Evolutionary conservation across 2,888 invertebrate genomes (phyloP), one percentile per base, ranked within the genome.

Genomic region (Rhopalosiphum nymphaeae): DNA sequence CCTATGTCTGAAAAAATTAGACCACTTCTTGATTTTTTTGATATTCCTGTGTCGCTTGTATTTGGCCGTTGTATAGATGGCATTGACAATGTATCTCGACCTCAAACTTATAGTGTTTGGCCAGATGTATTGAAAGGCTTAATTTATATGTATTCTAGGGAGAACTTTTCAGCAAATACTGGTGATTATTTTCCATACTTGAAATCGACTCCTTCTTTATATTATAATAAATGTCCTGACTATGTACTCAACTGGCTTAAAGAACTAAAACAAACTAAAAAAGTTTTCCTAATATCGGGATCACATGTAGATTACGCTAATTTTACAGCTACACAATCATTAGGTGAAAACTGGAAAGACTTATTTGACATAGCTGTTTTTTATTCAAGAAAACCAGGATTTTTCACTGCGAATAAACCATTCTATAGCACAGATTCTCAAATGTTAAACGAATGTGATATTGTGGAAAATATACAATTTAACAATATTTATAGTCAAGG

Each of bases 301-400:
- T 97, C 98, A 0, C 96, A 97, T 95, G 96, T 96, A 10, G 98
- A 98, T 95, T 98, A 97, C 96, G 97, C 97, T 0, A 96, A 97
- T 89, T 96, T 97, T 57, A 97, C 97, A 0, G 97, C 97, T 16
- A 96, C 96, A 0, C 96, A 97, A 95, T 96, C 97, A 1, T 95
- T 98, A n/a, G 97, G 97, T 85, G 95, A 96, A 26, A 96, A 97
- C 95, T 98, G 97, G 97, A 96, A 95, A 91, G 96, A 96, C 29
- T 96, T 97, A 49, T 97, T 97, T 95, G 97, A 97, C 95, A 96
- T 97, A 87, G 96, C 97, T 10, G 95, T 98, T 1, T 97, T 97
- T 95, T 97, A 96, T 95, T 97, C 97, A 0, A 97, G 97, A 95
- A 98, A 98, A 95, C 98, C 98, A 0, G 97, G 97, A 0, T 98